These are phyloP conservation scores for Telenomus remus DNA, from an alignment of 1,140 invertebrate genomes.

Conservation along the genomic window DNA sequence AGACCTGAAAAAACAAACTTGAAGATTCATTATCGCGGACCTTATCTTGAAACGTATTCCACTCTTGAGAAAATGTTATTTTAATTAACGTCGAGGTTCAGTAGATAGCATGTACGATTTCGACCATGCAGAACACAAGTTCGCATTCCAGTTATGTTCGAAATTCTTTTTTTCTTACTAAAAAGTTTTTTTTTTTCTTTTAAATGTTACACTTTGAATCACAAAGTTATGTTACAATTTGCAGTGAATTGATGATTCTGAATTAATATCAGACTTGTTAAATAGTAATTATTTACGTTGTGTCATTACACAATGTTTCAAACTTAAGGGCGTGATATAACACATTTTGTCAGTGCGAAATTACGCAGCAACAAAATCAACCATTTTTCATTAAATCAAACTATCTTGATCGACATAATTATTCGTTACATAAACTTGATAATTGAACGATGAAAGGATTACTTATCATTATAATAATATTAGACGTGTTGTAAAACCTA, in stretches of 20 bases:
- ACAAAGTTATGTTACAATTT: too few species aligned
- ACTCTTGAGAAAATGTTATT: neutral
- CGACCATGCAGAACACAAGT: conserved; percentile 1
- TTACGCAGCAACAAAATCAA: conserved; percentile 37
- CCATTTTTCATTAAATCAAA: conserved; percentile 30
- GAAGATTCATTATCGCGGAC: neutral
- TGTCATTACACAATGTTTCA: conserved; percentile 15
- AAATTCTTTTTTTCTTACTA: neutral
- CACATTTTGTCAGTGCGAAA: conserved; percentile 27
- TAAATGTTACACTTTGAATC: neutral
- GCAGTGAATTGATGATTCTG: too few species aligned
- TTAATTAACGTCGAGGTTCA: neutral
- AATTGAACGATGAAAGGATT: too few species aligned
- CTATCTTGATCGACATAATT: conserved; percentile 38
- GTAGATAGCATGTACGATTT: neutral
- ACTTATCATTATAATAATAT: too few species aligned
- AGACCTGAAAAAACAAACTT: neutral
- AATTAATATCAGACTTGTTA: too few species aligned
- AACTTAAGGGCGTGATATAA: conserved; percentile 21
- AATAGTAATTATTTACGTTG: neutral
- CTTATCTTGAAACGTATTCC: neutral
- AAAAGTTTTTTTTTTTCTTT: neutral
- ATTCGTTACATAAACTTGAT: conserved; percentile 20
- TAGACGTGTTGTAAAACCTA: too few species aligned
- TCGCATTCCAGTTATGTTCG: too few species aligned